Evolutionary conservation across 2,113 vertebrate genomes (phyloP), one percentile per base, ranked within the genome.

Genomic region (Platysteira castanea): DNA sequence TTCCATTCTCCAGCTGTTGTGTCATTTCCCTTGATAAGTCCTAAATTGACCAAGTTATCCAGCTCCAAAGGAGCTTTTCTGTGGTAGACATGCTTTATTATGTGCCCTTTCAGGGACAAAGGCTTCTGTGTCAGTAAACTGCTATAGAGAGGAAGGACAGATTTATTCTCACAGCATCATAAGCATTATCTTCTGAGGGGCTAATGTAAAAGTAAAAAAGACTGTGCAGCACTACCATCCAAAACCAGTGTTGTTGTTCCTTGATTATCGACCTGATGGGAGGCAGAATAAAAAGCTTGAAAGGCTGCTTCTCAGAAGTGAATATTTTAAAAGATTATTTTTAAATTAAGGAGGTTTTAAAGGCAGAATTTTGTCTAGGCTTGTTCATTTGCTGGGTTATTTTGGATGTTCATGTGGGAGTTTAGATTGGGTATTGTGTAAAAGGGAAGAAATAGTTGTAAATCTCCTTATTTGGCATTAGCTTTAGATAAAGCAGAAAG

Each of bases 21-120:
- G 97, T 97, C 97, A 97, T 98, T 98, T 98, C 96, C 98, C 97
- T 98, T 97, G 97, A 96, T 98, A 98, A 98, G 97, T 98, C 97
- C 94, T 98, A 98, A 98, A 98, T 98, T 98, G 98, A 98, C 97
- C 13, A 9, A 80, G 94, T 98, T 98, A 98, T 98, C 96, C 70
- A 37, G 93, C 97, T 98, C 97, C 98, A 97, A 98, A 98, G 96
- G 95, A 97, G 97, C 87, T 96, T 97, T 98, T 96, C 97, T 96
- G 91, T 87, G 56, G 96, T 91, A 96, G 94, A 96, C 84, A 95
- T 92, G 95, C 96, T 97, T 97, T 97, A 98, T 98, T 97, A 97
- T 75, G 85, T 97, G 96, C 97, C 97, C 95, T 98, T 98, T 97
- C 82, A 46, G 89, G 97, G 96, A 96, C 96, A 98, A 98, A 98